These are phyloP conservation scores for Plagiodera versicolora DNA, from an alignment of 2,888 invertebrate genomes.

Conservation along the genomic window DNA sequence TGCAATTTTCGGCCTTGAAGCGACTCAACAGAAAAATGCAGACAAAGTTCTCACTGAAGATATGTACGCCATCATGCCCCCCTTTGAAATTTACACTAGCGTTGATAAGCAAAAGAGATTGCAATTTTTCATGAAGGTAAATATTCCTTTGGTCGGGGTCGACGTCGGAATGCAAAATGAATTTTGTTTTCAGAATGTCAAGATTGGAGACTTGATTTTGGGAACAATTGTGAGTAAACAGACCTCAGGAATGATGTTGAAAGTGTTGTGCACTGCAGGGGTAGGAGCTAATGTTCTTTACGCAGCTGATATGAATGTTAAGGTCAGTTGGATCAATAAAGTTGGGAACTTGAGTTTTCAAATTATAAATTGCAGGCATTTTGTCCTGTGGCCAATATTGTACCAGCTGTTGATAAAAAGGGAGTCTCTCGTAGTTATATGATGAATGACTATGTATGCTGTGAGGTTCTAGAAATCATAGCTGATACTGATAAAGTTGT, in stretches of 20 bases:
- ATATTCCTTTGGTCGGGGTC: background rate
- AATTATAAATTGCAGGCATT: constrained; percentile 59
- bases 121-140: constrained; percentile 80
- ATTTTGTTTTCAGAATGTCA: constrained; percentile 60
- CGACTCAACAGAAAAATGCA: constrained; percentile 53
- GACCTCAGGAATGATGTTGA: constrained; percentile 73
- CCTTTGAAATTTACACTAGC: constrained; percentile 81
- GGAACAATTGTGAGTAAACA: constrained; percentile 77
- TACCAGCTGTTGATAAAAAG: constrained; percentile 78
- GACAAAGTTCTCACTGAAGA: constrained; percentile 61
- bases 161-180: background rate
- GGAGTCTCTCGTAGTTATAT: constrained; percentile 76
- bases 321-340: constrained; percentile 60
- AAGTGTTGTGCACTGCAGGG: constrained; percentile 82
- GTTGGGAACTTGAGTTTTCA: background rate
- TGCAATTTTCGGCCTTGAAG: constrained; percentile 68
- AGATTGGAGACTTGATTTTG: constrained; percentile 78
- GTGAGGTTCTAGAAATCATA: constrained; percentile 84
- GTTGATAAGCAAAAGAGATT: constrained; percentile 77
- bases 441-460: constrained; percentile 83
- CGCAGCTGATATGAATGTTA: constrained; percentile 84
- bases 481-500: constrained; percentile 86
- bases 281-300: constrained; percentile 76
- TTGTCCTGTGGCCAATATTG: constrained; percentile 70
- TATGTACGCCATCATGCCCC: constrained; percentile 80